These are phyloP conservation scores for Mythimna albipuncta DNA, from an alignment of 2,888 invertebrate genomes.

Conservation along the genomic window DNA sequence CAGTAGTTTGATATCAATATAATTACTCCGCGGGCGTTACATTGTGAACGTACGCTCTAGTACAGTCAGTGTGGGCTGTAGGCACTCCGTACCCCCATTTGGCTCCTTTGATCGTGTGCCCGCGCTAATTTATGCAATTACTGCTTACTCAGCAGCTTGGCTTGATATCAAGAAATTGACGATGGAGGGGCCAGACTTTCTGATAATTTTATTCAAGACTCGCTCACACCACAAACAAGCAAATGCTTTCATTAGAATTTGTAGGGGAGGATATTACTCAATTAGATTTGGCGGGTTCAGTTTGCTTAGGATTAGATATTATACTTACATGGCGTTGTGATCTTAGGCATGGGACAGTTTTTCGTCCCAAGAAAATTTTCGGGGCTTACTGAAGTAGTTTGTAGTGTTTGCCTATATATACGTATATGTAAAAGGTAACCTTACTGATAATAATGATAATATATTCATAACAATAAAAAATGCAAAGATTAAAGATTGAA, in stretches of 20 bases:
- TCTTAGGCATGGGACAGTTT: conserved; percentile 34
- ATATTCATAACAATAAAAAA: too few relatives aligned
- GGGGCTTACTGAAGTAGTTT: background rate
- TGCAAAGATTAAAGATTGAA: too few relatives aligned
- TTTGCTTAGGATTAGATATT: conserved; percentile 50
- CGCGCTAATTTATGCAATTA: conserved; percentile 81
- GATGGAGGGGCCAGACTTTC: conserved; percentile 51
- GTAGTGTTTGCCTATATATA: background rate
- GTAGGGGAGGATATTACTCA: conserved; percentile 40
- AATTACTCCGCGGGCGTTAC: conserved; percentile 61
- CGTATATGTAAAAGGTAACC: too few relatives aligned
- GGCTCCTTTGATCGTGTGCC: conserved; percentile 75
- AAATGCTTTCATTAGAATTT: conserved; percentile 55
- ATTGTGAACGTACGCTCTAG: conserved; percentile 64
- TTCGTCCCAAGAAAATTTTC: background rate
- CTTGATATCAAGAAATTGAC: conserved; percentile 73
- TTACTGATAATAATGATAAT: too few relatives aligned
- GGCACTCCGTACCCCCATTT: conserved; percentile 65
- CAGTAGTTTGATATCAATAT: conserved; percentile 55
- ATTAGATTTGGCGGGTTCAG: conserved; percentile 47
- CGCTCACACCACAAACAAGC: conserved; percentile 53
- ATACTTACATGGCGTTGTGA: conserved; percentile 21
- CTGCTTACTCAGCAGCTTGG: conserved; percentile 71
- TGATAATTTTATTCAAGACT: conserved; percentile 62
- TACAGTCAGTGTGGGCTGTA: conserved; percentile 59